Evolutionary conservation across 1,140 invertebrate genomes (phyloP).

Genomic region (Caenorhabditis elegans): DNA sequence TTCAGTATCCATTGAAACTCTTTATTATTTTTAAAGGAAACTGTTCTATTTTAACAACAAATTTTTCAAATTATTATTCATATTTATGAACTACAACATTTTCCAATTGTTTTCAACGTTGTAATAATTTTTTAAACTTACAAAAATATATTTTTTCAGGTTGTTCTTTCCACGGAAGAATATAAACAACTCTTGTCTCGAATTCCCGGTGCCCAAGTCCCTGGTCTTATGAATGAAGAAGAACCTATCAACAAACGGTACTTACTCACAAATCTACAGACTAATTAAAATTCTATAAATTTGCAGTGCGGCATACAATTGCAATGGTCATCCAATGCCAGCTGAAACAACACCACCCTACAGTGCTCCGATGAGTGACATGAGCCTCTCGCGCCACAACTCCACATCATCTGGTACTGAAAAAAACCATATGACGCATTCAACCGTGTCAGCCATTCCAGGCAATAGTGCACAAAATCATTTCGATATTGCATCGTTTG

Average conservation of each 20-base stretch:
- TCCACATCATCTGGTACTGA: conserved; percentile 20
- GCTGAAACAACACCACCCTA: background rate
- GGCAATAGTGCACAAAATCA: background rate
- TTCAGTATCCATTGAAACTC: too few species aligned
- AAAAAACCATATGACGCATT: background rate
- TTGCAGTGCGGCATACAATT: background rate
- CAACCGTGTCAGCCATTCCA: background rate
- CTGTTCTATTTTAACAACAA: too few species aligned
- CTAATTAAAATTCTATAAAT: background rate
- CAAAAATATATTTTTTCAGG: too few species aligned
- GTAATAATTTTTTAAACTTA: too few species aligned
- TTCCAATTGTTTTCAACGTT: too few species aligned
- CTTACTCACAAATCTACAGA: too few species aligned
- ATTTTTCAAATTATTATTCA: too few species aligned
- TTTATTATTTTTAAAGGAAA: too few species aligned
- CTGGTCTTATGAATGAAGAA: conserved; percentile 5
- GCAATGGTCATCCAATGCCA: conserved; percentile 6
- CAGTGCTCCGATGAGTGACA: background rate
- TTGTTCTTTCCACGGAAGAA: background rate
- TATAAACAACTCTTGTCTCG: background rate
- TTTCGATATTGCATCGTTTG: background rate
- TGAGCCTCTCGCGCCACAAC: background rate
- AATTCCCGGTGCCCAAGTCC: background rate
- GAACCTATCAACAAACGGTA: conserved; percentile 12
- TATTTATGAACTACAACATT: too few species aligned